Base-by-base conservation (phyloP, 1,140 invertebrate genomes). In the Glomeris maerens region DNA sequence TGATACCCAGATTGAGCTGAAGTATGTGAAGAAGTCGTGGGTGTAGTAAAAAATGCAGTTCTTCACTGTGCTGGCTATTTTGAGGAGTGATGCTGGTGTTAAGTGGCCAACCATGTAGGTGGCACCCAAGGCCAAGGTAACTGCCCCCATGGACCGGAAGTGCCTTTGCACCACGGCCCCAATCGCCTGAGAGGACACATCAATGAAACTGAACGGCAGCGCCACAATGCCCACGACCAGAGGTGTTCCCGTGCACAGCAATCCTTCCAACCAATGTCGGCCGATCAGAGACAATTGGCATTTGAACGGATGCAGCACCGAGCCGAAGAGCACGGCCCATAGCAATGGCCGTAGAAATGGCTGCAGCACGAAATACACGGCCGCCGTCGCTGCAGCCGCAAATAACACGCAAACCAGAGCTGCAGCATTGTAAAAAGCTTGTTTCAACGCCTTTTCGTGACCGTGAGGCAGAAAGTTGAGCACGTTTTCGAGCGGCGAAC, bases 291-390 rank as follows among this genome's bases (percentile, higher is more conserved):
- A 77, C 13, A 91, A 61, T 27, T 76, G 78, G 49, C 78, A 73
- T 61, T 95, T 95, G 57, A 92, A 81, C 0, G 89, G 89, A 66
- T 91, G 84, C 23, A 95, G 71, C 28, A 90, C 81, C 5, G 85
- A 86, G 13, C 89, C 89, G 64, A 89, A 88, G 14, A 98, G 66
- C 41, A 95, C 68, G 2, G 92, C 91, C 92, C 92, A 98, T 51
- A 95, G 74, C 27, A 97, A 63, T 0, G 92, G 87, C 59, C 87
- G 83, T 17, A 95, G 75, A 67, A 96, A 97, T 0, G 90, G 87
- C 61, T 86, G 81, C 3, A 95, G 66, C 42, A 90, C 81, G 53
- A 82, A 77, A 62, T 87, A 92, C 14, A 93, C 73, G 2, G 85
- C 83, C 59, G 79, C 83, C 23, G 78, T 72, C 10, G 80, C 82